Conservation (phyloP, 2,888 invertebrate species). For the Pyrrhia umbra region DNA sequence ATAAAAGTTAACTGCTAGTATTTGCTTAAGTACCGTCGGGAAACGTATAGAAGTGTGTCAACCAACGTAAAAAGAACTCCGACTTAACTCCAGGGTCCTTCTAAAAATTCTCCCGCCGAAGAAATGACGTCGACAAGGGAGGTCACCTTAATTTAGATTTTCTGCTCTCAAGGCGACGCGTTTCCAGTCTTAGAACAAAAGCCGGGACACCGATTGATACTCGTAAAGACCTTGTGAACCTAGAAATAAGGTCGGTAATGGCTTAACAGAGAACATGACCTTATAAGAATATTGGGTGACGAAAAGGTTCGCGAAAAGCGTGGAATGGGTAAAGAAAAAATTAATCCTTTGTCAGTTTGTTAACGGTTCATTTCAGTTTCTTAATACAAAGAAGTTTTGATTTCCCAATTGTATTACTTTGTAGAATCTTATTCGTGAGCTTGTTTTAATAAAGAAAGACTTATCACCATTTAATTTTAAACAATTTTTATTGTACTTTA, state of each 20-base stretch:
- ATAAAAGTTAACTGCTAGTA: constrained; percentile 85
- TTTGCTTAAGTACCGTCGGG: constrained; percentile 80
- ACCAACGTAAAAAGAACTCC: constrained; percentile 70
- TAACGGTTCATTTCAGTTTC: constrained; percentile 57
- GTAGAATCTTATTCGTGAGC: constrained; percentile 11
- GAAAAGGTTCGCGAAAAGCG: constrained; percentile 70
- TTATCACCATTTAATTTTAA: not conserved
- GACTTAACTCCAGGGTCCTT: constrained; percentile 50
- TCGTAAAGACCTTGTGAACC: constrained; percentile 65
- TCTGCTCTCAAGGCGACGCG: constrained; percentile 76
- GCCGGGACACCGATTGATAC: constrained; percentile 59
- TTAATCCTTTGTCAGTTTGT: constrained; percentile 55
- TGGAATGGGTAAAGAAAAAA: constrained; percentile 63
- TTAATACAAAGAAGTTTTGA: constrained; percentile 38
- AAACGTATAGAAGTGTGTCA: constrained; percentile 59
- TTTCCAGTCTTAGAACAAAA: constrained; percentile 83
- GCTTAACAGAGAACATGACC: constrained; percentile 65
- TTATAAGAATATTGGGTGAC: constrained; percentile 78
- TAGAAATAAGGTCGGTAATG: constrained; percentile 70
- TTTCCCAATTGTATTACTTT: constrained; percentile 36
- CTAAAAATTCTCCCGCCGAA: constrained; percentile 58
- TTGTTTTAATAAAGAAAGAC: constrained; percentile 13
- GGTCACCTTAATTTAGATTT: constrained; percentile 80
- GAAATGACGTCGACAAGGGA: constrained; percentile 60
- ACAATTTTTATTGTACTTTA: not conserved